phyloP scores from a whole-genome alignment of 2,113 vertebrate species.

The Loxodonta africana region DNA sequence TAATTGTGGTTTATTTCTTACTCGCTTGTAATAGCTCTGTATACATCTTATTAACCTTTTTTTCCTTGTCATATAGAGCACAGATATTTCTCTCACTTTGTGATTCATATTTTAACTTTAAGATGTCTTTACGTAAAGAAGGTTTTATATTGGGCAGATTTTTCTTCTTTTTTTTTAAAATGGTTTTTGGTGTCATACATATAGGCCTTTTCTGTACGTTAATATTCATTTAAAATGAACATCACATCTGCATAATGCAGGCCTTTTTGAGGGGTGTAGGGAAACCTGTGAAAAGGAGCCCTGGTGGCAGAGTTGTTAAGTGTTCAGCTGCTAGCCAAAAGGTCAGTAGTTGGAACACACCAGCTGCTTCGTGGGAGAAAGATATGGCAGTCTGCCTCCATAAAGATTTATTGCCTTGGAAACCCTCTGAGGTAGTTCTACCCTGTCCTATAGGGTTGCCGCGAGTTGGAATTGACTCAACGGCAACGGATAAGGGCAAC shows the following conservation, averaged over 20 bases:
- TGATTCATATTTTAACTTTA: neutral
- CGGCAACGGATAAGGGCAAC: too few relatives aligned
- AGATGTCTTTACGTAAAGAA: neutral
- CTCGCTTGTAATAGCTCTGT: neutral
- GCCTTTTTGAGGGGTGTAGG: neutral
- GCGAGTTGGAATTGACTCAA: too few relatives aligned
- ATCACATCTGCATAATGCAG: neutral
- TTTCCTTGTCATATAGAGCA: neutral
- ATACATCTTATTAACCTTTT: neutral
- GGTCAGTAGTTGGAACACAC: neutral
- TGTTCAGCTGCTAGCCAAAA: neutral
- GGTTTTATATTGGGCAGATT: neutral
- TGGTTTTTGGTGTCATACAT: neutral
- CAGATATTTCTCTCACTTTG: neutral
- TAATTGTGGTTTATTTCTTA: slow-evolving; percentile 27
- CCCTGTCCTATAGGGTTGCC: too few relatives aligned
- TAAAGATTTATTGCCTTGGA: too few relatives aligned
- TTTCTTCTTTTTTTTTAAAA: neutral
- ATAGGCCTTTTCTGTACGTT: neutral
- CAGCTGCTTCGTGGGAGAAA: too few relatives aligned
- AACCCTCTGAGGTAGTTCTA: too few relatives aligned
- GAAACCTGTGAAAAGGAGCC: too few relatives aligned
- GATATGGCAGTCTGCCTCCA: too few relatives aligned
- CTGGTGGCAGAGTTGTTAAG: too few relatives aligned
- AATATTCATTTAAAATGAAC: neutral